Base-by-base conservation (phyloP, 2,888 invertebrate genomes). In the Merodon equestris region DNA sequence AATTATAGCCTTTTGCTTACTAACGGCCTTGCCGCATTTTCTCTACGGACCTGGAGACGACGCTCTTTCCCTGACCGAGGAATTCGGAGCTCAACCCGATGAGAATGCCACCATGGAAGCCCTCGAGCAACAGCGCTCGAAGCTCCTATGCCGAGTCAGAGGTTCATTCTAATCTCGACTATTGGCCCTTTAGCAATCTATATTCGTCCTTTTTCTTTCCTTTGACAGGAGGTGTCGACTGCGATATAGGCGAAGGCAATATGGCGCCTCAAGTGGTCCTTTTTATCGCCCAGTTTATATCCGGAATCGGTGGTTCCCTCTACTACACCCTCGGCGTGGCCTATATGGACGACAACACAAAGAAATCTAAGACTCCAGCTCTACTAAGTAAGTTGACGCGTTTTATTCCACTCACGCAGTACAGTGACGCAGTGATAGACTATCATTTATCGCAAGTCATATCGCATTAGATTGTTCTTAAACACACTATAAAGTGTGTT, bases 261-360 rank as follows among this genome's bases (percentile, higher is more conserved):
- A 89, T 92, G 71, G 91, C 92, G 0, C 93, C 93, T 0, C 91
- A 92, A 74, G 87, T 91, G 15, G 89, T 94, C 34, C 89, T 94
- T 10, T 93, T 94, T 83, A 84, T 91, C 7, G 94, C 94, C 0
- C 93, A 94, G 85, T 91, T 94, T 66, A 91, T 94, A 47, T 93
- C 93, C 1, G 94, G 94, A 1, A 91, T 94, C 45, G 94, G 94
- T 17, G 93, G 93, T 38, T 92, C 93, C 0, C 87, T 94, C 0
- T 93, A 92, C 85, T 93, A 92, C 83, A 93, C 93, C 0, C 89
- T 94, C 12, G 94, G 94, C 1, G 91, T 93, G 0, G 91, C 93
- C 1, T 94, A 94, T 85, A 92, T 94, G 92, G 94, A 94, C 85
- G 94, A 94, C 84, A 94, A 94, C 84, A 92, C 93, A n/a, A 92